A percentile compares a stretch with the other conserved stretches of the same genome.
phyloP scores from a whole-genome alignment of 2,113 vertebrate genomes.

The Atractosteus spatula region DNA sequence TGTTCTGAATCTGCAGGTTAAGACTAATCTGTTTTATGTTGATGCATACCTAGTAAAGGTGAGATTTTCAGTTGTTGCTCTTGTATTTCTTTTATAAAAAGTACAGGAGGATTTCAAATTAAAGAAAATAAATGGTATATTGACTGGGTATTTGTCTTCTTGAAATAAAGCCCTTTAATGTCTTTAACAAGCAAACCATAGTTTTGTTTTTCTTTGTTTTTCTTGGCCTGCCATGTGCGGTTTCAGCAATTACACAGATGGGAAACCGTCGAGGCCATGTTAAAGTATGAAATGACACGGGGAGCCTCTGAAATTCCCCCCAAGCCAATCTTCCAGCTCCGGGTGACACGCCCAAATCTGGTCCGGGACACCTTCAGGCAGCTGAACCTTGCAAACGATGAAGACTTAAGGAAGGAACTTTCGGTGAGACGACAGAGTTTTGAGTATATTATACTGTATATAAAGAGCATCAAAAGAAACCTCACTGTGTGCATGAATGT shows the following conservation, averaged over 20 bases:
- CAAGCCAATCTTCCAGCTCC: slow-evolving; percentile 25
- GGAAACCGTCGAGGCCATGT: background rate
- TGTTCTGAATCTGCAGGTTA: slow-evolving; percentile 40
- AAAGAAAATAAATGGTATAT: slow-evolving; percentile 2
- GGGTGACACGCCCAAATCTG: slow-evolving; percentile 48
- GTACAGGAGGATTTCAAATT: background rate
- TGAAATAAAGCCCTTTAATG: no score
- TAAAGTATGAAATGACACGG: background rate
- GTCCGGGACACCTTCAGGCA: slow-evolving; percentile 53
- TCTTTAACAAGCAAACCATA: no score
- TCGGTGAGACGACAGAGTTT: slow-evolving; percentile 20
- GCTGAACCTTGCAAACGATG: slow-evolving; percentile 36
- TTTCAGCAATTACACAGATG: slow-evolving; percentile 13
- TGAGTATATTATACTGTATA: no score
- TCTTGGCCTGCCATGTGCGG: no score
- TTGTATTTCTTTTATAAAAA: no score
- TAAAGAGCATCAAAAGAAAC: no score
- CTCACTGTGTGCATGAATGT: no score
- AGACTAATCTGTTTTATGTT: slow-evolving; percentile 35
- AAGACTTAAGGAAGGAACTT: slow-evolving; percentile 39
- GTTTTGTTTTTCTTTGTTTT: no score
- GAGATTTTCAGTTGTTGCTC: background rate
- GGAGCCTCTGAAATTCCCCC: background rate
- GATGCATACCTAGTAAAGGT: slow-evolving; percentile 14
- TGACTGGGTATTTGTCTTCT: background rate